phyloP scores from a whole-genome alignment of 2,113 vertebrate species.

The Seriola aureovittata region DNA sequence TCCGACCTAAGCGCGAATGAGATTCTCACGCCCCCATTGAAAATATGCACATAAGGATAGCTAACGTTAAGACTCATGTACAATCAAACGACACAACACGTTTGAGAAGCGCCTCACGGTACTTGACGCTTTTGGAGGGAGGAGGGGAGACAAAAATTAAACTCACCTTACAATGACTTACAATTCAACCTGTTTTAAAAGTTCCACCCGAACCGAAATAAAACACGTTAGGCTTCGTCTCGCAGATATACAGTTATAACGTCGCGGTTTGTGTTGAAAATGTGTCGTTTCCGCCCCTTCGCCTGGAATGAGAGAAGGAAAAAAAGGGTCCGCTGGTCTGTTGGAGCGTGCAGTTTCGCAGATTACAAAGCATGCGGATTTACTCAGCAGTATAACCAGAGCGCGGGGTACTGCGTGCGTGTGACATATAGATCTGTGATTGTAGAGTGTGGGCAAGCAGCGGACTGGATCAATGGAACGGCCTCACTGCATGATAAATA shows the following conservation, averaged over 20 bases:
- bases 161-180: constrained; percentile 71
- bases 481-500: background rate
- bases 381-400: accelerated
- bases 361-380: constrained; percentile 35
- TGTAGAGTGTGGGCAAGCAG: background rate
- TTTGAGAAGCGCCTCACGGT: background rate
- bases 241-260: background rate
- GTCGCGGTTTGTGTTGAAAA: constrained; percentile 43
- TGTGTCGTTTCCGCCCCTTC: constrained; percentile 73
- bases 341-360: background rate
- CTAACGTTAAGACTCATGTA: constrained; percentile 41
- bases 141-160: constrained; percentile 34
- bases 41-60: constrained; percentile 14
- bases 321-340: background rate
- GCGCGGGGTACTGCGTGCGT: accelerated
- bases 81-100: constrained; percentile 49
- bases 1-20: too few species aligned
- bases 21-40: background rate
- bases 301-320: constrained; percentile 46
- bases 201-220: constrained; percentile 19
- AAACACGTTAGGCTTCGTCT: background rate
- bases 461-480: constrained; percentile 4
- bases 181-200: constrained; percentile 11
- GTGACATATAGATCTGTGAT: constrained; percentile 40
- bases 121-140: constrained; percentile 12